Percentiles rank a stretch among this genome's conserved stretches.
Conservation (phyloP, 2,888 invertebrate genomes). For the Alcis repandata region DNA sequence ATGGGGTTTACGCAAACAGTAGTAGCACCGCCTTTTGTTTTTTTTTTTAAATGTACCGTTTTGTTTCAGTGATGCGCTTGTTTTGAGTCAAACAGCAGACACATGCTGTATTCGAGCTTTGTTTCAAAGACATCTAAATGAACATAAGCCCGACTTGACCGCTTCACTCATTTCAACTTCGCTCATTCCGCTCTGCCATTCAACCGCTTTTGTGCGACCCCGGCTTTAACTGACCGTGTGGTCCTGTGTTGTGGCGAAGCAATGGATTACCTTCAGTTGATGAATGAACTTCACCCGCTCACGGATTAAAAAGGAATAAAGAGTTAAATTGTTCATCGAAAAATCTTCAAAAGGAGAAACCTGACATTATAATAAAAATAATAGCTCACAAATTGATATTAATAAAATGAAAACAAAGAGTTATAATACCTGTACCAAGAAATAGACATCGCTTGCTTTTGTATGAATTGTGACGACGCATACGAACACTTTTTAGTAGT, state of each 20-base stretch:
- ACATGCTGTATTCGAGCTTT: background rate
- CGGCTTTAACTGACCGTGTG: slow-evolving; percentile 46
- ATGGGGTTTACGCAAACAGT: too few relatives aligned
- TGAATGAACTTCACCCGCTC: slow-evolving; percentile 55
- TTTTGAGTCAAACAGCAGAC: background rate
- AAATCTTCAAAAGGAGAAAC: too few relatives aligned
- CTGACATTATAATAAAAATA: too few relatives aligned
- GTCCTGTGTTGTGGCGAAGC: slow-evolving; percentile 49
- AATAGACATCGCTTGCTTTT: too few relatives aligned
- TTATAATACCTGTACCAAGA: too few relatives aligned
- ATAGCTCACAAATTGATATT: too few relatives aligned
- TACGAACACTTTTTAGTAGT: background rate
- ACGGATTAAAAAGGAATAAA: slow-evolving; percentile 2
- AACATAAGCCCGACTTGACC: slow-evolving; percentile 7
- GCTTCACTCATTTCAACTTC: slow-evolving; percentile 25
- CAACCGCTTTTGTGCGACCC: slow-evolving; percentile 24
- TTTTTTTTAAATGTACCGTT: too few relatives aligned
- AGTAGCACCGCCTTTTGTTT: background rate
- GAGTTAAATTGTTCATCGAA: too few relatives aligned
- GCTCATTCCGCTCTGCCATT: slow-evolving; percentile 22
- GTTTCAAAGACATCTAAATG: slow-evolving; percentile 8
- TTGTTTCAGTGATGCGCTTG: too few relatives aligned
- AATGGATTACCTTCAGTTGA: slow-evolving; percentile 59
- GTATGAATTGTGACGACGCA: background rate
- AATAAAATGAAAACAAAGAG: too few relatives aligned